Base-by-base conservation (phyloP, 2,888 invertebrate genomes). In the Ichneumoninae sp. region DNA sequence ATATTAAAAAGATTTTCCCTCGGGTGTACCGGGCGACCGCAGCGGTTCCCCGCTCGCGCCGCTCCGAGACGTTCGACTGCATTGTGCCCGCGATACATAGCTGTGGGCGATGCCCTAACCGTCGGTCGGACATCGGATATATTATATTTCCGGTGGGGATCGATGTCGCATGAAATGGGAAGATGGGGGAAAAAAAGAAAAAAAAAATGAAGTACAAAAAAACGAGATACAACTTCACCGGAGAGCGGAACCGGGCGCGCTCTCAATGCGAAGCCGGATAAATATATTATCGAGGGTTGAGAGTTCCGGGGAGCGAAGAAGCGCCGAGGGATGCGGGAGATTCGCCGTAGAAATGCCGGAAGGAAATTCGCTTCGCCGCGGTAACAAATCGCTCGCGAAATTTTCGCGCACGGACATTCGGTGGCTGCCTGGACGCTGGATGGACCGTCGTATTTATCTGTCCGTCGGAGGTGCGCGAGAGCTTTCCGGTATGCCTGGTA, bases 121-220 rank as follows among this genome's bases (percentile, higher is more conserved):
- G 19, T 68, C 69, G 70, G 33, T 47, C 63, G 16, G 50, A 75
- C 54, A 50, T 63, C 68, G 71, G 76, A 73, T 85, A 80, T 73
- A 81, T 81, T 82, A 81, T 79, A 85, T 82, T 88, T 88, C 87
- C 82, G 85, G 76, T 85, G 82, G 85, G 44, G 86, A 88, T 88
- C 87, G 81, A 86, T 87, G 88, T 88, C 86, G 76, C 81, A 83
- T 71, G 71, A 87, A 86, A 83, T 83, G 71, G 57, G 68, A 70
- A 33, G 63, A 54, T 19, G 13, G 30, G 63, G 33, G 83, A 87
- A 86, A 87, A 57, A 50, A 26, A 40, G 50, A 74, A 47, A 40
- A 16, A 50, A 70, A 69, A 50, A 50, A 44, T 6, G 7, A 52
- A 30, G 36, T 22, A 70, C 44, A 19, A 5, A 10, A 57, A 57